These are phyloP conservation scores for Phymorhynchus buccinoides DNA, from an alignment of 1,140 invertebrate genomes.

Conservation along the genomic window DNA sequence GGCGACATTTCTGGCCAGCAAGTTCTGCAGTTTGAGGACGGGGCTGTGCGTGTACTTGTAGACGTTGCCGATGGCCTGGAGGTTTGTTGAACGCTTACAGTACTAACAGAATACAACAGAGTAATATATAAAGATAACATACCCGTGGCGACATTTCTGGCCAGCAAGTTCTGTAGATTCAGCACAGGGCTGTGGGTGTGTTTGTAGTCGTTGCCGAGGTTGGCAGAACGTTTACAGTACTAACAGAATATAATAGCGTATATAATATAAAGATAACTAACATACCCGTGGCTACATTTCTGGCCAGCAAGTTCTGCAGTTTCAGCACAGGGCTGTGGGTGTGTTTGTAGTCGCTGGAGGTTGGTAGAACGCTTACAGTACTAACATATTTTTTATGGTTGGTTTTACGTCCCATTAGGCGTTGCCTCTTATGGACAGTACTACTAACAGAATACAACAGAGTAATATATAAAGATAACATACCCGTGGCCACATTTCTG, in stretches of 20 bases:
- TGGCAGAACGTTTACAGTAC: no score
- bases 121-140: not conserved
- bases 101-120: not conserved
- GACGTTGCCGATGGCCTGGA: slow-evolving; percentile 22
- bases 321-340: slow-evolving; percentile 78
- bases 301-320: slow-evolving; percentile 65
- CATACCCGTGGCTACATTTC: slow-evolving; percentile 77
- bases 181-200: slow-evolving; percentile 78
- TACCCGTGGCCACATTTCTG: slow-evolving; percentile 83
- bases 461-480: no score
- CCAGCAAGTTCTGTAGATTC: slow-evolving; percentile 66
- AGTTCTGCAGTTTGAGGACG: slow-evolving; percentile 65
- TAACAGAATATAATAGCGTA: no score
- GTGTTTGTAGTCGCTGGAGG: slow-evolving; percentile 64
- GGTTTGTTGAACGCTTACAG: slow-evolving; percentile 74
- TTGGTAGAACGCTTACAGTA: slow-evolving; percentile 61
- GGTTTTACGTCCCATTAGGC: no score
- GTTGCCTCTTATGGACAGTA: no score
- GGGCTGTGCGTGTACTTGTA: slow-evolving; percentile 78
- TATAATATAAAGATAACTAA: not conserved
- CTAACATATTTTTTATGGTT: not conserved
- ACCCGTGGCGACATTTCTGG: slow-evolving; percentile 83
- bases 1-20: slow-evolving; percentile 78
- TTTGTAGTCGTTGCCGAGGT: slow-evolving; percentile 54
- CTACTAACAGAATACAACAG: no score